Base-by-base conservation (phyloP, 2,888 invertebrate genomes). In the Plemyria rubiginata region DNA sequence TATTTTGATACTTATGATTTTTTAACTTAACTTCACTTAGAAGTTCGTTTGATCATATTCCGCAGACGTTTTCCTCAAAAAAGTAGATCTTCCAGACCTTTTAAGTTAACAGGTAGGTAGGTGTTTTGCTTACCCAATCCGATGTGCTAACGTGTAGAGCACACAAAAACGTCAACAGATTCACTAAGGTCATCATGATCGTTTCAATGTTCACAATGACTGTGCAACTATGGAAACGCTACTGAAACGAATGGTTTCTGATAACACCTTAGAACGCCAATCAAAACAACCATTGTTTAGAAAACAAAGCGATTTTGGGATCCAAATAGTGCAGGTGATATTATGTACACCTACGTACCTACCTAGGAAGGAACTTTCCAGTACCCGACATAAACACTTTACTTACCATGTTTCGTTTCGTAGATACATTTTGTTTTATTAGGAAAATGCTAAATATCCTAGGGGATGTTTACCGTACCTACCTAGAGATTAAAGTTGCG, bases 101-200 rank as follows among this genome's bases (percentile, higher is more conserved):
- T 3, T 3, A 22, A 22, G 22, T 22, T 22, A 22, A 1, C 22
- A n/a, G n/a, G n/a, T n/a, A 36, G 36, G 9, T 80, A 67, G 22
- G 22, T 22, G 3, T 3, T 71, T 75, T 70, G 50, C 60, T 71
- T 61, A 73, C 73, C 73, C 73, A 73, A 58, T 73, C 70, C 7
- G 70, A 67, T 22, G 52, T 60, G 60, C 65, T 59, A 45, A 62
- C 15, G 4, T 59, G 68, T 22, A 71, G 38, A 40, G 60, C 49
- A 52, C 50, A 67, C 22, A 68, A 65, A 54, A 73, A 65, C 50
- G 66, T 36, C 28, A 60, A 29, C 22, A 62, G 40, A 60, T 52
- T 57, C 29, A 28, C 36, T 57, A 54, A 64, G 46, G 51, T 48
- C 68, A 67, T 64, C 32, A 41, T 60, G 46, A 55, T 41, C 49